Base-by-base conservation (phyloP, 2,888 invertebrate species). In the Podotricha telesiphe region DNA sequence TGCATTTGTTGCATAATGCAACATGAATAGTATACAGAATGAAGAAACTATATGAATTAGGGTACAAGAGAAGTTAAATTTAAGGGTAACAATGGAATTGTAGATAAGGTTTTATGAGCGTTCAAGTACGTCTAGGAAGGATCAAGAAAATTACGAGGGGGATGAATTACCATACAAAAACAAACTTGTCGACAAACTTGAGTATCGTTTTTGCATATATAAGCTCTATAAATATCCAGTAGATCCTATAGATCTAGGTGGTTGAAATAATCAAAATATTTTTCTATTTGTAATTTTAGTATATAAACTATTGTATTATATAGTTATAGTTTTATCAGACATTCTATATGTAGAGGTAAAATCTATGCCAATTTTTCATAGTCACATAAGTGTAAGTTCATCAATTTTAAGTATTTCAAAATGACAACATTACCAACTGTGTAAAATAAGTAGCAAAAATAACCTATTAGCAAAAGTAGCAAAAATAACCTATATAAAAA, bases 31-130 rank as follows among this genome's bases (percentile, higher is more conserved):
- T 28, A 11, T 34, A 10, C 6, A 17, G 1, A 53, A 28, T 17
- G 20, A 58, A 42, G 19, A 58, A 20, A 20, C 42, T 42, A 42
- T 20, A 58, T 42, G 42, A 58, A 42, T 58, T 20, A 58, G 15
- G 58, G 42, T 42, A 59, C 45, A 45, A 58, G 58, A 42, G 10
- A 58, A 45, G n/a, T 59, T 45, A 70, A 67, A 67, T 67, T 55
- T 67, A 53, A 65, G 65, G 67, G 48, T 65, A 70, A 67, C 58
- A 68, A 68, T 48, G 65, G 65, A 65, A 65, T 68, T 68, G 62
- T 56, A 68, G 51, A 68, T 65, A 71, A 69, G 68, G 50, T 73
- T 74, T 74, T 73, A 74, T 71, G 69, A 45, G 64, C 58, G 51
- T 69, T 72, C 70, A 67, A 69, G 59, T 73, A 59, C 59, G 22